These are phyloP conservation scores for Acanthococcus lagerstroemiae DNA, from an alignment of 2,888 invertebrate genomes.

Conservation along the genomic window DNA sequence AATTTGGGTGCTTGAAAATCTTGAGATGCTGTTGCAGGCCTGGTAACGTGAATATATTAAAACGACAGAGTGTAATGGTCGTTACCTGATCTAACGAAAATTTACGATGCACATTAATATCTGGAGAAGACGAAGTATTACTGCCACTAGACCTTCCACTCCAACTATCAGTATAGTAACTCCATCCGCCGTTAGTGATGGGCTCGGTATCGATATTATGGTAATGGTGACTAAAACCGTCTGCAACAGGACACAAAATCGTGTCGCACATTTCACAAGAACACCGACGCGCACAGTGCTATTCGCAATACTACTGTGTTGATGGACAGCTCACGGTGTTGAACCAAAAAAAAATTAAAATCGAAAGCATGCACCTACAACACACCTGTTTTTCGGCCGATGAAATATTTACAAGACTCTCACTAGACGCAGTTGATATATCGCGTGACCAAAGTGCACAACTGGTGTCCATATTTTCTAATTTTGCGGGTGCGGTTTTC, in stretches of 20 bases:
- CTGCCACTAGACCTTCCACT: slow-evolving; percentile 23
- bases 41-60: no score
- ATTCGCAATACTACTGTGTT: neutral
- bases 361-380: neutral
- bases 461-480: slow-evolving; percentile 38
- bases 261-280: slow-evolving; percentile 10
- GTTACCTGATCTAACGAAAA: slow-evolving; percentile 25
- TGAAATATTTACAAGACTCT: slow-evolving; percentile 24
- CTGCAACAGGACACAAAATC: slow-evolving; percentile 8
- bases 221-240: neutral
- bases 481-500: slow-evolving; percentile 43
- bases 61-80: no score
- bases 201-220: neutral
- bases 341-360: neutral
- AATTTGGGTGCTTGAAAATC: no score
- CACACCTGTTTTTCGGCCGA: neutral
- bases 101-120: slow-evolving; percentile 9
- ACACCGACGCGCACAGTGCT: neutral
- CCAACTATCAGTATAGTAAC: slow-evolving; percentile 8
- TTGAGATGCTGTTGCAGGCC: no score
- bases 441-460: slow-evolving; percentile 6
- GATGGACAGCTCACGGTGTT: neutral
- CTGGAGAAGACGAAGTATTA: slow-evolving; percentile 16
- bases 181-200: neutral
- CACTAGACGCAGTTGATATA: slow-evolving; percentile 4